Evolutionary conservation across 2,888 invertebrate genomes (phyloP).

Genomic region (Prenolepis imparis): DNA sequence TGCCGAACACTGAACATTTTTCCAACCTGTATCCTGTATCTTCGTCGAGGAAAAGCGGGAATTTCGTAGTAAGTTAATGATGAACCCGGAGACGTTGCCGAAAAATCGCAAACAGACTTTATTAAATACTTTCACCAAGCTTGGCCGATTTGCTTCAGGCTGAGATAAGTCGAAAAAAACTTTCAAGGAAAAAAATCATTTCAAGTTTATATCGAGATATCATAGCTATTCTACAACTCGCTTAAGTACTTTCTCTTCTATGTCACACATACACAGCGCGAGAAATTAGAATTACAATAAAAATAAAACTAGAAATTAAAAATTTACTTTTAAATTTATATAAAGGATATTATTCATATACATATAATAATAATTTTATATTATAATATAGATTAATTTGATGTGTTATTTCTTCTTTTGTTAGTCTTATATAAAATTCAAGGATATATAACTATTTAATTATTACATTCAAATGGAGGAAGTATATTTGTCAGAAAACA

Average conservation of each 20-base stretch:
- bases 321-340: neutral
- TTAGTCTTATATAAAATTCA: neutral
- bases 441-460: neutral
- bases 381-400: neutral
- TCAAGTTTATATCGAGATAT: neutral
- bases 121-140: conserved; percentile 3
- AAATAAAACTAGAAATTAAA: neutral
- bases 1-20: neutral
- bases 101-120: conserved; percentile 14
- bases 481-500: neutral
- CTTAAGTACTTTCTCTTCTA: neutral
- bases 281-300: neutral
- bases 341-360: no score
- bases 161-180: neutral
- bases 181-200: neutral
- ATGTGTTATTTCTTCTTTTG: neutral
- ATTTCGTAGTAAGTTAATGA: neutral
- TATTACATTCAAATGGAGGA: neutral
- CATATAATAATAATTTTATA: neutral
- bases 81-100: neutral
- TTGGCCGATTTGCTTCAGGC: neutral
- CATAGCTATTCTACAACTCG: neutral
- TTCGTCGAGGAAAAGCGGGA: conserved; percentile 1
- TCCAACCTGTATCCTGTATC: neutral
- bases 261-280: neutral